phyloP scores from a whole-genome alignment of 2,888 invertebrate species.

The Netelia melanura region DNA sequence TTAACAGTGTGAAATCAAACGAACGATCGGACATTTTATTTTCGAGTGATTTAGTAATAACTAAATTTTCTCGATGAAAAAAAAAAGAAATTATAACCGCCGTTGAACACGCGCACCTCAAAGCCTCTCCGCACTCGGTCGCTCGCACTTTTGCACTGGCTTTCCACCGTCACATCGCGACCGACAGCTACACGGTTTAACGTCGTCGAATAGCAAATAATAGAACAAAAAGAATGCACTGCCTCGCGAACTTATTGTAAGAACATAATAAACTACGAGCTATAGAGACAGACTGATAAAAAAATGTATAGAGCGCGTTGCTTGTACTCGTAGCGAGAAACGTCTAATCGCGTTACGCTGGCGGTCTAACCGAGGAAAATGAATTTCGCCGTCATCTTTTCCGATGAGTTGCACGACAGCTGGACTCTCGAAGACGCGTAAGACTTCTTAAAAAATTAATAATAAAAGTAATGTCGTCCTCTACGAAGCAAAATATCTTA shows the following conservation, averaged over 20 bases:
- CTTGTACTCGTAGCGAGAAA: background rate
- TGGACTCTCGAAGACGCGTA: constrained; percentile 23
- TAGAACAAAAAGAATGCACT: background rate
- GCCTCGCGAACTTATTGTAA: constrained; percentile 19
- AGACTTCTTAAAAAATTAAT: background rate
- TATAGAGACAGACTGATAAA: constrained; percentile 34
- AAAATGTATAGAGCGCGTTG: constrained; percentile 3
- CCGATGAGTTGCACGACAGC: constrained; percentile 57
- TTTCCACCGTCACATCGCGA: constrained; percentile 3
- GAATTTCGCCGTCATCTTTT: constrained; percentile 49
- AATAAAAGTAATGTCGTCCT: background rate
- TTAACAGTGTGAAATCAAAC: too few relatives aligned
- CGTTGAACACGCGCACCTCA: constrained; percentile 5
- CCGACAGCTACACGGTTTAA: background rate
- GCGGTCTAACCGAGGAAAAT: constrained; percentile 44
- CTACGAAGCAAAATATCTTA: background rate
- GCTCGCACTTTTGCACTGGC: constrained; percentile 38
- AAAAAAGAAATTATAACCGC: background rate
- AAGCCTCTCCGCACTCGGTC: constrained; percentile 21
- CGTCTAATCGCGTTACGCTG: constrained; percentile 41
- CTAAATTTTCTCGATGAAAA: too few relatives aligned
- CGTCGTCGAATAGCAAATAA: constrained; percentile 24
- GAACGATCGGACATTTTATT: too few relatives aligned
- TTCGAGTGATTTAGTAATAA: too few relatives aligned
- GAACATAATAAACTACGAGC: constrained; percentile 9